phyloP scores from a whole-genome alignment of 1,140 invertebrate species.

The Colletes latitarsis region DNA sequence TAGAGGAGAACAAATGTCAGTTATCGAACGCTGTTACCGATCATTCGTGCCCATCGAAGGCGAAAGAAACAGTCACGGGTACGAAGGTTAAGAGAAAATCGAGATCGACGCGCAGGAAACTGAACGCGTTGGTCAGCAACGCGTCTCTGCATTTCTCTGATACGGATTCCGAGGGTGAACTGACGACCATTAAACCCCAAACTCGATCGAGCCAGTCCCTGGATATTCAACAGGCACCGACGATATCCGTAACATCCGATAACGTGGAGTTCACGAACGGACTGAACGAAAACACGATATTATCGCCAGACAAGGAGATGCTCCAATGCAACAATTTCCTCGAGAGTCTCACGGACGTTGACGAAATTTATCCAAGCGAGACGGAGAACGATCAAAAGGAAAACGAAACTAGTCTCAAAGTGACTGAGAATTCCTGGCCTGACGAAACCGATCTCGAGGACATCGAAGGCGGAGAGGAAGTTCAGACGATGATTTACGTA shows the following conservation, averaged over 20 bases:
- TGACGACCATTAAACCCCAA: constrained; percentile 60
- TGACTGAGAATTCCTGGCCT: constrained; percentile 57
- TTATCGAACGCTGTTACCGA: not conserved
- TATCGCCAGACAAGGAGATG: constrained; percentile 52
- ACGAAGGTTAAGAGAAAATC: constrained; percentile 75
- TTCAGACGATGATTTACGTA: constrained; percentile 63
- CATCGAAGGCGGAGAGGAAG: constrained; percentile 72
- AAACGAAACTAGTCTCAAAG: constrained; percentile 31
- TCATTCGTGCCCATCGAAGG: not conserved
- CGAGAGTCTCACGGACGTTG: constrained; percentile 76
- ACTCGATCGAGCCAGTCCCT: constrained; percentile 29
- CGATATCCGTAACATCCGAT: constrained; percentile 74
- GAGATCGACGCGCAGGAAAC: constrained; percentile 70
- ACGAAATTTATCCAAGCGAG: constrained; percentile 77
- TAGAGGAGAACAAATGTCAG: constrained; percentile 19
- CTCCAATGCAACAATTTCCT: constrained; percentile 67
- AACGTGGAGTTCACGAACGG: constrained; percentile 34
- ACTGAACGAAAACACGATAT: constrained; percentile 27
- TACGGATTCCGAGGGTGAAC: constrained; percentile 79
- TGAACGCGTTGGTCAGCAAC: constrained; percentile 78
- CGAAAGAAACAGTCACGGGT: constrained; percentile 31
- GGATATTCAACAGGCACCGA: constrained; percentile 52
- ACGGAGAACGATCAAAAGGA: constrained; percentile 59
- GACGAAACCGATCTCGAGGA: constrained; percentile 78
- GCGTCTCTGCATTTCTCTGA: constrained; percentile 78